phyloP scores from a whole-genome alignment of 2,888 invertebrate genomes.

The Ornithoptera priamus region DNA sequence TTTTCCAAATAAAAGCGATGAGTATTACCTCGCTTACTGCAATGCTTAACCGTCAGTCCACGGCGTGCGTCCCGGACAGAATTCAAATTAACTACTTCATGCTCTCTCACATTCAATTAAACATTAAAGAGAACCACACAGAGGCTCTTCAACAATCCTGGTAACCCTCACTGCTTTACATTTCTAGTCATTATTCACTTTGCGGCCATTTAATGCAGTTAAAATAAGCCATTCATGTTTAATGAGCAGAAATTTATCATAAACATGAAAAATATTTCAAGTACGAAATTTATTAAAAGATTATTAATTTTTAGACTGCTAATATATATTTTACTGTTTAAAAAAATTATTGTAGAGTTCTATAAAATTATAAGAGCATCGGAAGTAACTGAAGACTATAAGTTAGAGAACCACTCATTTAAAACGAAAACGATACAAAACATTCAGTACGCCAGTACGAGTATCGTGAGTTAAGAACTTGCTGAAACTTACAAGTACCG shows the following conservation, averaged over 20 bases:
- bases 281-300: not conserved
- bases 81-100: slow-evolving; percentile 73
- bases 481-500: slow-evolving; percentile 21
- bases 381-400: slow-evolving; percentile 1
- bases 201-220: not conserved
- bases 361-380: slow-evolving; percentile 1
- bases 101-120: slow-evolving; percentile 57
- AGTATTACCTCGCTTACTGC: slow-evolving; percentile 27
- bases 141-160: slow-evolving; percentile 37
- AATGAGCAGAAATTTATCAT: not conserved
- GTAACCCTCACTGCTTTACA: slow-evolving; percentile 32
- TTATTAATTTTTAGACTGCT: too few relatives aligned
- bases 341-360: not conserved
- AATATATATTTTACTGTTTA: not conserved
- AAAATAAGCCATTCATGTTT: not conserved
- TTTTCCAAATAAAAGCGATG: slow-evolving; percentile 3
- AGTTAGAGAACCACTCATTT: slow-evolving; percentile 4
- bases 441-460: slow-evolving; percentile 10
- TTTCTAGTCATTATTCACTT: slow-evolving; percentile 20
- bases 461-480: slow-evolving; percentile 8
- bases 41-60: slow-evolving; percentile 28
- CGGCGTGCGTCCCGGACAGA: slow-evolving; percentile 43
- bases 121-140: slow-evolving; percentile 55
- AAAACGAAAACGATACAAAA: slow-evolving; percentile 16
- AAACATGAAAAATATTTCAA: not conserved